These are phyloP conservation scores for Neodiprion lecontei DNA, from an alignment of 1,140 invertebrate species.

Conservation along the genomic window DNA sequence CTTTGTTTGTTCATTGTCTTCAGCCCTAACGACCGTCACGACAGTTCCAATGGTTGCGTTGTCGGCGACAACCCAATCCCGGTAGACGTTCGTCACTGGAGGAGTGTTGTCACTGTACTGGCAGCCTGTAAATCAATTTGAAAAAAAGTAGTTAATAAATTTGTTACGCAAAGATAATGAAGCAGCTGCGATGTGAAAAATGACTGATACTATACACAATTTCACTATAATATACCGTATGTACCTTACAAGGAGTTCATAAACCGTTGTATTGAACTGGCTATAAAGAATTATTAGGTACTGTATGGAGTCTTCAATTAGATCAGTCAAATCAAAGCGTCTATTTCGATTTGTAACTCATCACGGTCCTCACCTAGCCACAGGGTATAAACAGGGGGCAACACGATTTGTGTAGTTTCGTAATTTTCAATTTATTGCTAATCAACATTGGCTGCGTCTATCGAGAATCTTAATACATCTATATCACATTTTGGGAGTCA, in stretches of 20 bases:
- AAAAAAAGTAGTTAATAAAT: constrained; percentile 22
- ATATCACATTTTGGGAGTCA: too few species aligned
- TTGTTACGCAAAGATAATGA: not conserved
- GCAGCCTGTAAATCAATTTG: constrained; percentile 35
- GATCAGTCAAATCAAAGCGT: not conserved
- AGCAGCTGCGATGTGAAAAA: too few species aligned
- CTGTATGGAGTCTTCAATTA: not conserved
- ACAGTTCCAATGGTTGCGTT: constrained; percentile 69
- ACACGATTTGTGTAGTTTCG: too few species aligned
- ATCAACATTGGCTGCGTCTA: too few species aligned
- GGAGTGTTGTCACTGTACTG: constrained; percentile 59
- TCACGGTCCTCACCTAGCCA: too few species aligned
- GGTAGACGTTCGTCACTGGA: constrained; percentile 63
- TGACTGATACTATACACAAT: too few species aligned
- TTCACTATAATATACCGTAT: too few species aligned
- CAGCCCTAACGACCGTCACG: constrained; percentile 66
- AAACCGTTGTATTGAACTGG: not conserved
- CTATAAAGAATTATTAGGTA: not conserved
- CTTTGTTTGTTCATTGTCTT: constrained; percentile 68
- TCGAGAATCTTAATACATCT: too few species aligned
- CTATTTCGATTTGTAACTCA: too few species aligned
- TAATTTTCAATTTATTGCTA: too few species aligned
- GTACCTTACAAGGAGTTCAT: not conserved
- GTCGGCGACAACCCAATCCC: constrained; percentile 73
- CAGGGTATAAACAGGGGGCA: too few species aligned